Evolutionary conservation across 2,888 invertebrate genomes (phyloP).

Genomic region (Ichneumon xanthorius): DNA sequence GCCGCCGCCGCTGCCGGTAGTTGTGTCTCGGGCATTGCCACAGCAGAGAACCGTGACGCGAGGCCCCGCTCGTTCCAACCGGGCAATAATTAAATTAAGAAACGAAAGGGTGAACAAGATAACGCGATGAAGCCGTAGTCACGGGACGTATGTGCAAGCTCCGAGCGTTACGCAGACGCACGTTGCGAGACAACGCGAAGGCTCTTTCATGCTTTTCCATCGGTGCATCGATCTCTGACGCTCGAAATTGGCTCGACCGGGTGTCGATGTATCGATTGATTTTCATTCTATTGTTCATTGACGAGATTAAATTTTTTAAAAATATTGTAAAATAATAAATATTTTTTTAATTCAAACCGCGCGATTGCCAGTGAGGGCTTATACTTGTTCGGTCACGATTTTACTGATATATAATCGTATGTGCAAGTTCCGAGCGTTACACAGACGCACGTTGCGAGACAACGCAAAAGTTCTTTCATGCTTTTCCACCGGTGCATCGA

Average conservation of each 20-base stretch:
- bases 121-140: conserved; percentile 69
- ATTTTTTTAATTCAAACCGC: not conserved
- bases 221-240: not conserved
- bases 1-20: conserved; percentile 9
- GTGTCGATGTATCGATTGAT: not conserved
- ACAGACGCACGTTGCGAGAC: conserved; percentile 27
- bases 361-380: not conserved
- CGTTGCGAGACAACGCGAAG: conserved; percentile 10
- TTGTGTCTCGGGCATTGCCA: conserved; percentile 21
- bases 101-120: conserved; percentile 65
- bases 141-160: conserved; percentile 33
- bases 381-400: not conserved
- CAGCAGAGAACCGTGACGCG: conserved; percentile 31
- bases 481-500: conserved; percentile 1
- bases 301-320: not conserved
- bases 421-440: conserved; percentile 33
- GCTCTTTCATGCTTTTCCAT: conserved; percentile 13
- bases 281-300: not conserved
- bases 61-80: conserved; percentile 30
- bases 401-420: not conserved
- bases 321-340: not conserved
- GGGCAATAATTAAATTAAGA: conserved; percentile 62
- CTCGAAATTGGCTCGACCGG: not conserved
- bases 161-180: conserved; percentile 25
- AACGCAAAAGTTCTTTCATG: conserved; percentile 1